Conservation (phyloP, 1,140 invertebrate genomes). For the Temnothorax longispinosus region DNA sequence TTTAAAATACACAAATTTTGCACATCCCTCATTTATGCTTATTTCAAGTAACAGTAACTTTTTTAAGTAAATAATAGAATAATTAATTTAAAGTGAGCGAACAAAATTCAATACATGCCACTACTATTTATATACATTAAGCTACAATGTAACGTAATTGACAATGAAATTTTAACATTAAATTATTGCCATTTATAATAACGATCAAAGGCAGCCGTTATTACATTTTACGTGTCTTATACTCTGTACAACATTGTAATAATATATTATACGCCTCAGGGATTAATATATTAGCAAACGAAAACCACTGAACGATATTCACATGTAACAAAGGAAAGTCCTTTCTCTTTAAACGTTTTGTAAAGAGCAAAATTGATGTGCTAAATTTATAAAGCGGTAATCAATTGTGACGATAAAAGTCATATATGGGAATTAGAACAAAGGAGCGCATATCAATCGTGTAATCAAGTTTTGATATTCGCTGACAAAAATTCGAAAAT, state of each 20-base stretch:
- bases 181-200: constrained; percentile 9
- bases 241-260: not conserved
- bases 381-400: constrained; percentile 28
- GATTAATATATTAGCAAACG: not conserved
- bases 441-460: not conserved
- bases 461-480: not conserved
- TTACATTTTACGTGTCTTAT: not conserved
- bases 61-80: not conserved
- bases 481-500: constrained; percentile 1
- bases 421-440: not conserved
- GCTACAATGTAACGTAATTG: not conserved
- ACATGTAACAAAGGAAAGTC: not conserved
- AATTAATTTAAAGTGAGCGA: not conserved
- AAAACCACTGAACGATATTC: constrained; percentile 2
- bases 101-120: not conserved
- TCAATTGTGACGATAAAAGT: not conserved
- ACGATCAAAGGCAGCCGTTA: not conserved
- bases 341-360: constrained; percentile 4
- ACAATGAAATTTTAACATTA: not conserved
- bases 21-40: not conserved
- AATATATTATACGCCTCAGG: not conserved
- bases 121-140: not conserved
- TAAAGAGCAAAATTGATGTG: not conserved
- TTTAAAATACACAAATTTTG: not conserved
- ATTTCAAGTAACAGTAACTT: not conserved